Conservation (phyloP, 2,888 invertebrate genomes). For the Drosophila meridiana region DNA sequence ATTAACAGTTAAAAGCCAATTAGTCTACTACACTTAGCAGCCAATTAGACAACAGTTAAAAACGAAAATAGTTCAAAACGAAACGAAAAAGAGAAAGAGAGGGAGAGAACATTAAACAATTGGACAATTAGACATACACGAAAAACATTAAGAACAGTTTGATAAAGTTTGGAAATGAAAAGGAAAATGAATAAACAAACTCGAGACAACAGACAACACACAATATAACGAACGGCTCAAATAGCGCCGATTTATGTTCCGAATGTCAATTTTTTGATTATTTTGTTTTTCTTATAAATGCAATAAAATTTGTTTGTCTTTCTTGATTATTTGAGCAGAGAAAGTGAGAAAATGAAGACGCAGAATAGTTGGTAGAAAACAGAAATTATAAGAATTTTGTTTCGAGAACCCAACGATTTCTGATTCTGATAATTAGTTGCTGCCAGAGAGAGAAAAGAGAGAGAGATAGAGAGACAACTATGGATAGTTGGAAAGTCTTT, state of each 20-base stretch:
- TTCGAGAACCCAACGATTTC: background rate
- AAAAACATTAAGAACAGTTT: conserved; percentile 37
- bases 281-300: conserved; percentile 54
- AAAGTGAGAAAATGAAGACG: conserved; percentile 21
- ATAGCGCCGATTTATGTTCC: conserved; percentile 49
- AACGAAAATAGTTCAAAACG: conserved; percentile 39
- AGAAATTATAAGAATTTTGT: conserved; percentile 9
- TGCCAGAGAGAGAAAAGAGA: background rate
- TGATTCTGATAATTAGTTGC: background rate
- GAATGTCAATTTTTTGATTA: conserved; percentile 83
- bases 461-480: background rate
- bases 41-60: conserved; percentile 70
- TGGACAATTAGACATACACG: conserved; percentile 41
- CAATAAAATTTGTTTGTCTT: conserved; percentile 14
- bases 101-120: background rate
- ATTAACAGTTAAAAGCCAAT: conserved; percentile 11
- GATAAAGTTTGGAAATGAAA: conserved; percentile 20
- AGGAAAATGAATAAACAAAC: conserved; percentile 33
- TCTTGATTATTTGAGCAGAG: conserved; percentile 29
- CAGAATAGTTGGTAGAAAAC: background rate
- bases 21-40: conserved; percentile 64
- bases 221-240: conserved; percentile 32
- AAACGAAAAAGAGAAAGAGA: conserved; percentile 17
- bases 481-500: conserved; percentile 14
- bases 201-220: conserved; percentile 41